Conservation (phyloP, 2,797 vertebrate species). For the Peromyscus nudipes region DNA sequence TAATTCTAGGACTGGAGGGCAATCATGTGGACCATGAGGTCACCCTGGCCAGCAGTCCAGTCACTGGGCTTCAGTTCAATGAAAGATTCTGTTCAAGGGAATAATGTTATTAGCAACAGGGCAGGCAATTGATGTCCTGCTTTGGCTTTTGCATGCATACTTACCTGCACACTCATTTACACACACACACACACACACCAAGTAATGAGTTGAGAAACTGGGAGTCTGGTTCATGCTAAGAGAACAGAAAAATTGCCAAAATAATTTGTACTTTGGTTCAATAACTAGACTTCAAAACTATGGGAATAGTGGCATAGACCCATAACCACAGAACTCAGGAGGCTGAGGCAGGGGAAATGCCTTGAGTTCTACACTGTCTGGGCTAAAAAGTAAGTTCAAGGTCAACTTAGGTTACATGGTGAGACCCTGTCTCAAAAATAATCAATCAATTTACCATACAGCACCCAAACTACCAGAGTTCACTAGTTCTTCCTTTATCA, state of each 20-base stretch:
- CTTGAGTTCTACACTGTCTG: background rate
- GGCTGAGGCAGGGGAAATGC: background rate
- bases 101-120: background rate
- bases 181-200: background rate
- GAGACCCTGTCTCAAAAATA: background rate
- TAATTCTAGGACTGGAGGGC: background rate
- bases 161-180: background rate
- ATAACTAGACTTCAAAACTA: conserved; percentile 28
- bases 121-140: background rate
- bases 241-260: background rate
- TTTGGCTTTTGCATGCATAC: background rate
- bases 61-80: background rate
- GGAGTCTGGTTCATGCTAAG: background rate
- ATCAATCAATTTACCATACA: background rate
- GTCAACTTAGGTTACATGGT: background rate
- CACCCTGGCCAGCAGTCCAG: background rate
- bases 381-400: background rate
- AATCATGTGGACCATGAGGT: background rate
- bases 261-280: conserved; percentile 32
- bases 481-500: conserved; percentile 15
- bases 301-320: background rate
- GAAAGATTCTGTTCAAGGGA: background rate
- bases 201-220: background rate
- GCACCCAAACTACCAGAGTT: background rate
- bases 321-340: background rate